phyloP scores from a whole-genome alignment of 2,113 vertebrate species.

The Dermatemys mawii region DNA sequence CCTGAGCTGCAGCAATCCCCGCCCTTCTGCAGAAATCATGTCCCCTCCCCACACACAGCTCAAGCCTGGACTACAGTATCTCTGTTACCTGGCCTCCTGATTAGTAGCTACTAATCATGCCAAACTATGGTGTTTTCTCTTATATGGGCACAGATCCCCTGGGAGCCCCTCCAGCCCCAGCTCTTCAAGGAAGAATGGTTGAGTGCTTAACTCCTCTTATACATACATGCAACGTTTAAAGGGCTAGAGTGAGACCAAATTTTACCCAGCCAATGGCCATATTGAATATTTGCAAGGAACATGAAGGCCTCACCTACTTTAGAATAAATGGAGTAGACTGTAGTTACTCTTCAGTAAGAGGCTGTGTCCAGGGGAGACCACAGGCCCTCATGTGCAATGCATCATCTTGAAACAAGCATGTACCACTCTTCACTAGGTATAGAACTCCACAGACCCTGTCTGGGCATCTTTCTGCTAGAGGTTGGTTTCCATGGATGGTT shows the following conservation, averaged over 20 bases:
- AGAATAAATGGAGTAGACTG: conserved; percentile 52
- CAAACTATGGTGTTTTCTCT: background rate
- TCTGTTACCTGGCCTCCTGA: background rate
- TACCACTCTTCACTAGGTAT: background rate
- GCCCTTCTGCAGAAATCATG: background rate
- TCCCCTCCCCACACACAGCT: background rate
- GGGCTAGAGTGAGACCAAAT: conserved; percentile 7
- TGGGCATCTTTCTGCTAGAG: background rate
- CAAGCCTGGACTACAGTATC: background rate
- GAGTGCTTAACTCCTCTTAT: background rate
- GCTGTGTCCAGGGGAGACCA: background rate
- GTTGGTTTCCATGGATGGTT: background rate
- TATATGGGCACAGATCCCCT: background rate
- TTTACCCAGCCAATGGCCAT: conserved; percentile 3
- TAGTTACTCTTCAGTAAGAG: background rate
- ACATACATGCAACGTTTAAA: conserved; percentile 31
- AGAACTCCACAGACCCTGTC: background rate
- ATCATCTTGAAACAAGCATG: background rate
- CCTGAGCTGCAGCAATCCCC: background rate
- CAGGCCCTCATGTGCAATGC: background rate
- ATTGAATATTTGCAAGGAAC: conserved; percentile 38
- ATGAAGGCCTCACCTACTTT: conserved; percentile 43
- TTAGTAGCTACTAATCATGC: background rate
- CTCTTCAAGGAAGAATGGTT: background rate
- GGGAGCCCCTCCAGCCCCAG: background rate